These are phyloP conservation scores for Polyommatus icarus DNA, from an alignment of 2,888 invertebrate genomes.

Conservation along the genomic window DNA sequence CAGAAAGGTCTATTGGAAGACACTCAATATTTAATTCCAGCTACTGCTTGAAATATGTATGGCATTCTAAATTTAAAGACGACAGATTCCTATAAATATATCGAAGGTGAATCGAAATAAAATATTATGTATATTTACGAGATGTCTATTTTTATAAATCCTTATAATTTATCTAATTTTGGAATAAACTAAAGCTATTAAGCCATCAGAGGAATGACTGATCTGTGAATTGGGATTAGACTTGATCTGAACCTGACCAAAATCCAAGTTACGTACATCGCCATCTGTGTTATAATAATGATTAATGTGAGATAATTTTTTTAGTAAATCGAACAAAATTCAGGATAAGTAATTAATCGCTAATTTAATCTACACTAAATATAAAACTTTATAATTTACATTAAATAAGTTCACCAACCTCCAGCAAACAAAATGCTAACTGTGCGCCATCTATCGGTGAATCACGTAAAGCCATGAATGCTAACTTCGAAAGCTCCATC, in stretches of 20 bases:
- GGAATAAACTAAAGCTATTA: neutral
- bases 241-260: neutral
- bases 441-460: neutral
- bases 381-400: neutral
- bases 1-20: constrained; percentile 46
- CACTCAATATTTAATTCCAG: constrained; percentile 10
- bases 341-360: too few relatives aligned
- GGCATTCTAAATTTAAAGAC: neutral
- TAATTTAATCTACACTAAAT: too few relatives aligned
- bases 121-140: neutral
- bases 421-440: neutral
- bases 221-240: neutral
- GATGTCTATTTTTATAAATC: neutral
- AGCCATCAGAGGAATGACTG: neutral
- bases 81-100: neutral
- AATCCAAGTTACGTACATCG: neutral
- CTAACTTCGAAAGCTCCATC: neutral
- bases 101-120: neutral
- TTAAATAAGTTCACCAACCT: neutral
- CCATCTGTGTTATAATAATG: neutral
- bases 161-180: neutral
- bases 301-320: neutral
- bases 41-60: neutral
- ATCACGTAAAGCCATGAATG: neutral
- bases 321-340: too few relatives aligned